Conservation (phyloP, 2,888 invertebrate genomes). For the Dicyrtoma fusca region DNA sequence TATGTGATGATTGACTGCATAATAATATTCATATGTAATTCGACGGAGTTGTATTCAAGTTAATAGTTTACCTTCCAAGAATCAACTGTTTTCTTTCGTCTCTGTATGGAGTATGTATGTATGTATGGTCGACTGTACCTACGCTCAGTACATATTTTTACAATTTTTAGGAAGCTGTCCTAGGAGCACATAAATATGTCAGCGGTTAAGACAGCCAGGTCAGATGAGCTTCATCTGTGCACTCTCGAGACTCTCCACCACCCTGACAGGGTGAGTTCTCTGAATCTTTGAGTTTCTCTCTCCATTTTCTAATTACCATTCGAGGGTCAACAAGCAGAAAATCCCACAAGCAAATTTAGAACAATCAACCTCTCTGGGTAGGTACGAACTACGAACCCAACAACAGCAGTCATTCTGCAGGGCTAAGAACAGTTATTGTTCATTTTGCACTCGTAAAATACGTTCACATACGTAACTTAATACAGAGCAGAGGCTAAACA, state of each 20-base stretch:
- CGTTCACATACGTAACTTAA: no score
- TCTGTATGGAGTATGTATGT: no score
- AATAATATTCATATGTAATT: no score
- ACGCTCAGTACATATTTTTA: constrained; percentile 1
- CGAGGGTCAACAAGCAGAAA: constrained; percentile 18
- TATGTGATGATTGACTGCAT: no score
- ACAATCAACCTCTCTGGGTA: no score
- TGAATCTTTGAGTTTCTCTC: not conserved
- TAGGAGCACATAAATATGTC: constrained; percentile 19
- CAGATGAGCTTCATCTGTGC: not conserved
- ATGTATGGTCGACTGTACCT: no score
- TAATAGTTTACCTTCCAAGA: constrained; percentile 17
- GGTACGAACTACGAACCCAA: no score
- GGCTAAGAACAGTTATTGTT: no score
- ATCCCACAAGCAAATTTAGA: constrained; percentile 15
- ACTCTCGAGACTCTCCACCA: not conserved
- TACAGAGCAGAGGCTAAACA: no score
- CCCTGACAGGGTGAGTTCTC: constrained; percentile 18
- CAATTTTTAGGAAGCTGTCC: constrained; percentile 20
- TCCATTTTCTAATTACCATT: constrained; percentile 19
- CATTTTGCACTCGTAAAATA: no score
- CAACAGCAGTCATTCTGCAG: no score
- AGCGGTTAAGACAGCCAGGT: constrained; percentile 16
- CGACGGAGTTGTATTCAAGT: no score
- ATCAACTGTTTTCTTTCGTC: constrained; percentile 11